phyloP scores from a whole-genome alignment of 2,113 vertebrate genomes.

The Semnornis frantzii region DNA sequence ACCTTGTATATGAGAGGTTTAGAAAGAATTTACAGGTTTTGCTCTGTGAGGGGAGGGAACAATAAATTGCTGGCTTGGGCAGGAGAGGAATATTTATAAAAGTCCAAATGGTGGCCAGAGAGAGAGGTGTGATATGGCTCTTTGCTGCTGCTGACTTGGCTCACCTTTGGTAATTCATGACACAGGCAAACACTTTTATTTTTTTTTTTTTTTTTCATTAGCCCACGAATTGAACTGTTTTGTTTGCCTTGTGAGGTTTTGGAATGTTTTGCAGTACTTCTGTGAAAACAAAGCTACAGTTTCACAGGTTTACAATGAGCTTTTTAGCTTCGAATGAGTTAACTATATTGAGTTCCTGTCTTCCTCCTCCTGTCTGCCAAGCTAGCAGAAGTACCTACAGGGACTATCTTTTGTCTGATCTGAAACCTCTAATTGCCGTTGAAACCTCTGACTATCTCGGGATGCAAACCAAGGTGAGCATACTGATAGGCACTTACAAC shows the following conservation, averaged over 20 bases:
- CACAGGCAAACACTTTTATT: neutral
- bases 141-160: neutral
- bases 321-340: neutral
- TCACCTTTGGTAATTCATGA: neutral
- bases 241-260: neutral
- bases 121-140: neutral
- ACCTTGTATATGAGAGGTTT: neutral
- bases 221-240: neutral
- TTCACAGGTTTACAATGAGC: neutral
- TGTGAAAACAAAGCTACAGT: neutral
- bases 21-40: conserved; percentile 13
- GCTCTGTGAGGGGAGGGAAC: neutral
- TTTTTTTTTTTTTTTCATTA: neutral
- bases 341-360: neutral
- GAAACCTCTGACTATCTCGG: neutral
- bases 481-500: neutral
- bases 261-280: neutral
- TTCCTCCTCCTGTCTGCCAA: neutral
- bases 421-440: neutral
- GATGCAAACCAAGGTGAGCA: neutral
- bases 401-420: neutral
- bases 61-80: neutral
- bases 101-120: neutral
- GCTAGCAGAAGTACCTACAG: neutral
- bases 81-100: neutral